phyloP scores from a whole-genome alignment of 2,888 invertebrate genomes.

The Sesia bembeciformis region DNA sequence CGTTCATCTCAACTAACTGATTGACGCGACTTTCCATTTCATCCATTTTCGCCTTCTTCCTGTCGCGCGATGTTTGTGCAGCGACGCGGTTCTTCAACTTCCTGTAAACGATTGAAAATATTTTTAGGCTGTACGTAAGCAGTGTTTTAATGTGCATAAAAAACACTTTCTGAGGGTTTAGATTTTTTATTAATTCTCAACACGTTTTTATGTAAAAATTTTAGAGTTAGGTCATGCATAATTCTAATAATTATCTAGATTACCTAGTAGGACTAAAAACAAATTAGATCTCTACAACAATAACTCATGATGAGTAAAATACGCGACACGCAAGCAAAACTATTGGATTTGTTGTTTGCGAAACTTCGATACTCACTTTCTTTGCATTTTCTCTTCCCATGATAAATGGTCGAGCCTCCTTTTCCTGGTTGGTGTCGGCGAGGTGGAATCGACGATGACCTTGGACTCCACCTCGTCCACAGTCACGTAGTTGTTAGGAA shows the following conservation, averaged over 20 bases:
- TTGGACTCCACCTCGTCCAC: conserved; percentile 46
- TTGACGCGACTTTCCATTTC: conserved; percentile 86
- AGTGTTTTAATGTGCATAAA: no score
- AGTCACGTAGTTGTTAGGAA: conserved; percentile 62
- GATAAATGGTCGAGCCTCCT: conserved; percentile 87
- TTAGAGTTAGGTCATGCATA: no score
- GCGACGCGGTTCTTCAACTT: conserved; percentile 97
- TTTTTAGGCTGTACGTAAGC: no score
- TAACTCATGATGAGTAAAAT: no score
- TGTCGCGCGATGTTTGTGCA: conserved; percentile 96
- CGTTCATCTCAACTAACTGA: conserved; percentile 77
- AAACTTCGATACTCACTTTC: conserved; percentile 79
- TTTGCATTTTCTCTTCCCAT: conserved; percentile 90
- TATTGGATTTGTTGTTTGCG: no score
- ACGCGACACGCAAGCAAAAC: conserved; percentile 33
- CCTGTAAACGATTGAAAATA: conserved; percentile 59
- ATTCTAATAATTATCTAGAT: no score
- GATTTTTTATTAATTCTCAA: no score
- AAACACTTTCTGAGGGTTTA: no score
- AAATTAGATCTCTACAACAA: no score
- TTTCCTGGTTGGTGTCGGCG: conserved; percentile 69
- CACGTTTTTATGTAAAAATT: no score
- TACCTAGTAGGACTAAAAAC: no score
- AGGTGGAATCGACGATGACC: conserved; percentile 39
- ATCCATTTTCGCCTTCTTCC: conserved; percentile 95